phyloP scores from a whole-genome alignment of 2,888 invertebrate species.

The Dynastes tityus region DNA sequence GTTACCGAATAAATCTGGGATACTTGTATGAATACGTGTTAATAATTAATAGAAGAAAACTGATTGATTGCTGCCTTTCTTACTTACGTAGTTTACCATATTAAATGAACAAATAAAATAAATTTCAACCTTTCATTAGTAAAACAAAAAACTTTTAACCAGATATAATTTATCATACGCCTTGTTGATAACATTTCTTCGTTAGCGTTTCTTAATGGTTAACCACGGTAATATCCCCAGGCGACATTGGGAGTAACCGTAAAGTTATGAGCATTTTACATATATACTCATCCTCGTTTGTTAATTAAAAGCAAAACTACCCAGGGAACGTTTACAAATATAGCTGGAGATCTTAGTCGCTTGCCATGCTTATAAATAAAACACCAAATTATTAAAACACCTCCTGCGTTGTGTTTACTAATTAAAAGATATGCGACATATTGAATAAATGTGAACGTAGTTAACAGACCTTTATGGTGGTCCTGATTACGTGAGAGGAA shows the following conservation, averaged over 20 bases:
- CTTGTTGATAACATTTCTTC: conserved; percentile 35
- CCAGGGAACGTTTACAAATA: not conserved
- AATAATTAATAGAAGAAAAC: too few relatives aligned
- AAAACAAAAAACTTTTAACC: conserved; percentile 2
- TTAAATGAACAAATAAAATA: not conserved
- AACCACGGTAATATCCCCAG: conserved; percentile 10
- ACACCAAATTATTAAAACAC: conserved; percentile 40
- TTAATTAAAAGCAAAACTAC: conserved; percentile 27
- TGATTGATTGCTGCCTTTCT: too few relatives aligned
- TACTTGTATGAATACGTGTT: too few relatives aligned
- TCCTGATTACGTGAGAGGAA: conserved; percentile 44
- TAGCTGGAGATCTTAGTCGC: conserved; percentile 3
- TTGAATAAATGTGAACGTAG: conserved; percentile 42
- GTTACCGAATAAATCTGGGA: too few relatives aligned
- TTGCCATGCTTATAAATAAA: conserved; percentile 34
- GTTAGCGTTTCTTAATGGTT: conserved; percentile 25
- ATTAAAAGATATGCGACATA: conserved; percentile 44
- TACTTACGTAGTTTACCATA: too few relatives aligned
- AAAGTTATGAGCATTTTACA: not conserved
- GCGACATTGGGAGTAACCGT: conserved; percentile 11
- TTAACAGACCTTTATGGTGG: conserved; percentile 44
- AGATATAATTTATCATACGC: conserved; percentile 31
- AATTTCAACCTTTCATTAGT: not conserved
- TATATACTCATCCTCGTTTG: conserved; percentile 17
- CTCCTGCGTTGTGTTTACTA: conserved; percentile 26